Evolutionary conservation across 2,888 invertebrate genomes (phyloP), one percentile per base, ranked within the genome.

Genomic region (Andrena camellia): DNA sequence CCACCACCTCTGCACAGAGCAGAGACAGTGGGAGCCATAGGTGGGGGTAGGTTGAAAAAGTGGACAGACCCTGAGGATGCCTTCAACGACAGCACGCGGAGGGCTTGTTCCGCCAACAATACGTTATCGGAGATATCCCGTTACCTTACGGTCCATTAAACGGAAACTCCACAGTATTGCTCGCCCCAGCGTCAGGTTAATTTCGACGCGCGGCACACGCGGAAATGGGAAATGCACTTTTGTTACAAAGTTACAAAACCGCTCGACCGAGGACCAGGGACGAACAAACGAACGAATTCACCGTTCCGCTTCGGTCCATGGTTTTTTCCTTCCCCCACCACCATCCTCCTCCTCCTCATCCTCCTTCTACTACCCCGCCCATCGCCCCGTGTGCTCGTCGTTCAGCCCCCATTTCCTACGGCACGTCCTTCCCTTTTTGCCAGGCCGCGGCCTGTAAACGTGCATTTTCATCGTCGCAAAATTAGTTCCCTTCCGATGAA

Each of bases 211-310:
- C 57, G 20, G 62, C 59, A 63, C 70, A 62, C 73, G 66, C 48
- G 83, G 54, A 78, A 80, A 84, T 83, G 79, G 84, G 84, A 57
- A 86, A 83, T 79, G 80, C 78, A 83, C 82, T 84, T 88, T 82
- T 85, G 85, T 88, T 85, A 88, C 84, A 87, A 87, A 87, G 88
- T 85, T 88, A 82, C 83, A 87, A 87, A 85, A 85, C 88, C 88
- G 76, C 84, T 81, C 83, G 73, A 17, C 84, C 80, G 71, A 85
- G 75, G 73, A 86, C 78, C 81, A 82, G 80, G 83, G 17, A 17
- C 17, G 17, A 26, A 23, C 57, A 20, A 84, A 86, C 72, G 81
- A 88, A 86, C 76, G 81, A 86, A 88, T 88, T 82, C 88, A 86
- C 72, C 71, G 79, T 63, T 81, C 80, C 83, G 86, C 83, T 82